These are phyloP conservation scores for Branchinecta lynchi DNA, from an alignment of 1,140 invertebrate species.

Conservation along the genomic window DNA sequence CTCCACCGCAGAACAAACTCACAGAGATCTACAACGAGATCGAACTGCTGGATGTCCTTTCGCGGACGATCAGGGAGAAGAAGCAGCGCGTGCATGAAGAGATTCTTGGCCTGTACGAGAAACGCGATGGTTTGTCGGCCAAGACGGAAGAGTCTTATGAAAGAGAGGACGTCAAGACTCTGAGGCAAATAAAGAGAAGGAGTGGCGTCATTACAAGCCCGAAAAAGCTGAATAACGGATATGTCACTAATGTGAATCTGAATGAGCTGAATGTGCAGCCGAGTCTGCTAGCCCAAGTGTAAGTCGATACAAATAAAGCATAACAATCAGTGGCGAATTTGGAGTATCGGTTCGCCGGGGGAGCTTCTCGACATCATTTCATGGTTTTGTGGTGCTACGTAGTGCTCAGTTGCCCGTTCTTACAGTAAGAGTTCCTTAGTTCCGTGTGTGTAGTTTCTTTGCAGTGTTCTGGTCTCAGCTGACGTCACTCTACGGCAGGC, in stretches of 20 bases:
- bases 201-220: not conserved
- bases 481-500: too few species aligned
- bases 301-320: not conserved
- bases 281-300: not conserved
- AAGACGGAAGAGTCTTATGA: not conserved
- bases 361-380: too few species aligned
- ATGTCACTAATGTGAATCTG: not conserved
- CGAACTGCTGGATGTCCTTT: slow-evolving; percentile 19
- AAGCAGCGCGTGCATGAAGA: slow-evolving; percentile 20
- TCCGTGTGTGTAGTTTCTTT: too few species aligned
- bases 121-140: not conserved
- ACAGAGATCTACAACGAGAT: slow-evolving; percentile 18
- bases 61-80: slow-evolving; percentile 19
- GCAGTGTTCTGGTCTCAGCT: too few species aligned
- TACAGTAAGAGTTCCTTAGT: too few species aligned
- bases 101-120: slow-evolving; percentile 18
- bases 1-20: not conserved
- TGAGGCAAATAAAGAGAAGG: not conserved
- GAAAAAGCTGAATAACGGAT: not conserved
- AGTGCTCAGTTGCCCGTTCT: too few species aligned
- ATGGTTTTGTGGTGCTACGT: too few species aligned
- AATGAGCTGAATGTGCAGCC: not conserved
- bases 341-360: too few species aligned
- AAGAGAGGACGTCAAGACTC: not conserved
- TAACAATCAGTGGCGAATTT: too few species aligned